Base-by-base conservation (phyloP, 2,888 invertebrate genomes). In the Bombyx huttoni region DNA sequence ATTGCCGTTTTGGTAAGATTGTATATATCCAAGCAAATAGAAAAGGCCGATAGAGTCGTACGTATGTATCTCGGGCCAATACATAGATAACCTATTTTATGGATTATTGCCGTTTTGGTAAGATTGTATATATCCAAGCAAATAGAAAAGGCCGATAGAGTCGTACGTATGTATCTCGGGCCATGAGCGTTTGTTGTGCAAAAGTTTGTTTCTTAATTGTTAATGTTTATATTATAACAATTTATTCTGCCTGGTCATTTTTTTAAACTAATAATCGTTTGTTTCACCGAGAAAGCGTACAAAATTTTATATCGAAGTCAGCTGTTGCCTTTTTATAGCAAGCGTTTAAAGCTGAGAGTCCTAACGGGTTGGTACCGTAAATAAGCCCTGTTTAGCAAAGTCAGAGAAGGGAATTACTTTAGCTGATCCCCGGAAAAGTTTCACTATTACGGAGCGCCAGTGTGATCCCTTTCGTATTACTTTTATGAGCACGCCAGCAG, bases 381-480 rank as follows among this genome's bases (percentile, higher is more conserved):
- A 72, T 70, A 69, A 62, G 63, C 65, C 63, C 64, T 68, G 70
- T 70, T 73, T 71, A 73, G 70, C 64, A 64, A 66, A 71, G 68
- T 67, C 70, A 62, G 68, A 66, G 68, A 62, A 69, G 68, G 63
- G 72, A 76, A 76, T 76, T 75, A 75, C 78, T 77, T 75, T 75
- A 58, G 75, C 71, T 73, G 74, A 76, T 74, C 73, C 71, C 61
- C 58, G 65, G 63, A 68, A 73, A 78, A 80, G 73, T 81, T 81
- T 67, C 66, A 73, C 77, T 76, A 77, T 80, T 75, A 78, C 66
- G 71, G 64, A 64, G 71, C 70, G 67, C 65, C 65, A 73, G 74
- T 72, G 77, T 74, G 79, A 78, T 78, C 80, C 81, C 76, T 78
- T 80, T 79, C 70, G 67, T 74, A 75, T 74, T 77, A 77, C 77